phyloP scores from a whole-genome alignment of 1,140 invertebrate species.

The Drosophila elegans region DNA sequence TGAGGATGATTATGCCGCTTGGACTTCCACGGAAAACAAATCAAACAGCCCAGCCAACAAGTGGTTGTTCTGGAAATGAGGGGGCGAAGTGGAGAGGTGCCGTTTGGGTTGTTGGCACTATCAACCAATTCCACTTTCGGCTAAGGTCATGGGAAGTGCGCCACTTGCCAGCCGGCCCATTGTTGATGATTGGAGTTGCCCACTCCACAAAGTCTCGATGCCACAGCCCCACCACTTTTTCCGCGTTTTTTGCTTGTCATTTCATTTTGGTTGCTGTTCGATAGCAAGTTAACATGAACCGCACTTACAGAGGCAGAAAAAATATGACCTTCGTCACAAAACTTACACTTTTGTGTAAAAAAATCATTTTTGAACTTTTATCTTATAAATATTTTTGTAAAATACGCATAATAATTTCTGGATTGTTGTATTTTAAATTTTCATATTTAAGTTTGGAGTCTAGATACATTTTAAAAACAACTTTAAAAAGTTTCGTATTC shows the following conservation, averaged over 20 bases:
- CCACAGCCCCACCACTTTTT: slow-evolving; percentile 18
- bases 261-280: slow-evolving; percentile 31
- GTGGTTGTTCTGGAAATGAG: slow-evolving; percentile 39
- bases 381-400: too few species aligned
- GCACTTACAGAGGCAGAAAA: slow-evolving; percentile 4
- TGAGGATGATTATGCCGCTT: slow-evolving; percentile 57
- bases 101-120: slow-evolving; percentile 59
- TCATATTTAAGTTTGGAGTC: too few species aligned
- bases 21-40: slow-evolving; percentile 75
- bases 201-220: slow-evolving; percentile 24
- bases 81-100: neutral
- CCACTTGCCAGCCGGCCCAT: slow-evolving; percentile 20
- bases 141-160: slow-evolving; percentile 77
- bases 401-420: too few species aligned
- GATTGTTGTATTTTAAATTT: too few species aligned
- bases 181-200: slow-evolving; percentile 38
- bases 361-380: too few species aligned
- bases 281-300: slow-evolving; percentile 31
- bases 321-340: too few species aligned
- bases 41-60: slow-evolving; percentile 67
- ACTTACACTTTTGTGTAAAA: too few species aligned
- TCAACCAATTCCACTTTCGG: slow-evolving; percentile 65
- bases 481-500: too few species aligned
- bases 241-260: slow-evolving; percentile 40
- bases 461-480: too few species aligned